Evolutionary conservation across 2,113 vertebrate species (phyloP), one percentile per base, ranked within the genome.

Genomic region (Nycticryphes semicollaris): DNA sequence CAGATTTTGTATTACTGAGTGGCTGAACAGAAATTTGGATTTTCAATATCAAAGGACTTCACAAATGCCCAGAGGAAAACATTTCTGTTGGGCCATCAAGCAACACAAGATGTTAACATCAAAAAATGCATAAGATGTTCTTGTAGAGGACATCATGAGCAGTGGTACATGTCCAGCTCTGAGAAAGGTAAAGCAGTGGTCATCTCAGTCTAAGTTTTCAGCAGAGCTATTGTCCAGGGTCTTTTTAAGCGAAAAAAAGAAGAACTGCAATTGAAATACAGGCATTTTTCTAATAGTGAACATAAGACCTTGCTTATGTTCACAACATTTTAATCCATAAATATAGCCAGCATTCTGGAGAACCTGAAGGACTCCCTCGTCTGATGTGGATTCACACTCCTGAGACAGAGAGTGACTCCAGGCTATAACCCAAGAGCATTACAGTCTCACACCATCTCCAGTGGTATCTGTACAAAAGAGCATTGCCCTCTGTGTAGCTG

Each of bases 341-440:
- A 30, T 69, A 9, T 25, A 41, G 48, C 13, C 33, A 33, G 18
- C n/a, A 9, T 41, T 91, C 54, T 60, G 30, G 30, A 78, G 4
- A 77, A 39, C 7, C 30, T 48, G 28, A 74, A 68, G 4, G 9
- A 50, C 82, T 93, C n/a, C 53, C 7, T 89, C 56, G 63, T 19
- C 25, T 59, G 35, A 39, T 68, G 8, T 19, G 33, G n/a, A 56
- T 63, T 94, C 18, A 41, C 12, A 18, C 16, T 74, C 33, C 14
- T 56, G 39, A 81, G 25, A 91, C 15, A 51, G 23, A 67, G 53
- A 82, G 30, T 43, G 7, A 72, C 28, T 72, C 7, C 37, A 63
- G 28, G 28, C 15, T 14, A 37, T 35, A 87, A 63, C 6, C 4
- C 22, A 66, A 64, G 0, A 0, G 15, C 24, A 51, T 41, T 6